Evolutionary conservation across 2,797 vertebrate genomes (phyloP).

Genomic region (Pristis pectinata): DNA sequence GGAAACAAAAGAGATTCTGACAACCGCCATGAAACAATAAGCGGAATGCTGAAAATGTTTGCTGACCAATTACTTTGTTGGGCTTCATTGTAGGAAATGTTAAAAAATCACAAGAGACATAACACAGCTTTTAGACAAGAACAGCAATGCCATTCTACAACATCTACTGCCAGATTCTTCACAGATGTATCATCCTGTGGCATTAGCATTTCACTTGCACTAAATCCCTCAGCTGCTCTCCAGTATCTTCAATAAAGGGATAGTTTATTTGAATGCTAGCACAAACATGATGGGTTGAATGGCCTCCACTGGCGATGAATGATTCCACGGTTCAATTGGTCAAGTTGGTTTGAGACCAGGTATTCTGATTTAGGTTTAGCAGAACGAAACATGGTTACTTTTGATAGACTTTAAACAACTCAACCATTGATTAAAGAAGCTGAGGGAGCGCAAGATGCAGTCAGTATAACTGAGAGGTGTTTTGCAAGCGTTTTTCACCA

Average conservation of each 20-base stretch:
- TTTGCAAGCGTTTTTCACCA: not conserved
- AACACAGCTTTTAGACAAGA: not conserved
- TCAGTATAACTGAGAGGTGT: not conserved
- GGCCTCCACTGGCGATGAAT: not conserved
- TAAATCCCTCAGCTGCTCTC: not conserved
- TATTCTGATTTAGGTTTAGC: not conserved
- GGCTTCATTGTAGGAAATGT: not conserved
- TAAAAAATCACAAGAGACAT: not conserved
- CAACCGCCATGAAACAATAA: not conserved
- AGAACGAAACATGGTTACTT: not conserved
- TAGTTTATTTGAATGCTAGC: not conserved
- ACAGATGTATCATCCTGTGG: not conserved
- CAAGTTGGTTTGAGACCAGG: not conserved
- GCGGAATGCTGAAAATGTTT: not conserved
- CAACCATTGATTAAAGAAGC: not conserved
- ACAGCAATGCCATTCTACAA: not conserved
- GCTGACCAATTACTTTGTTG: not conserved
- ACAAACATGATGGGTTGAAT: not conserved
- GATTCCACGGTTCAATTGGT: not conserved
- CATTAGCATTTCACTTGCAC: not conserved
- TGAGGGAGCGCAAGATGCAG: not conserved
- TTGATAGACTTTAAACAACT: not conserved
- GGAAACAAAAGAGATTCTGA: not conserved
- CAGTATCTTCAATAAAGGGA: not conserved
- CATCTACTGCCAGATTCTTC: not conserved